phyloP scores from a whole-genome alignment of 2,797 vertebrate species.

The Fratercula arctica region DNA sequence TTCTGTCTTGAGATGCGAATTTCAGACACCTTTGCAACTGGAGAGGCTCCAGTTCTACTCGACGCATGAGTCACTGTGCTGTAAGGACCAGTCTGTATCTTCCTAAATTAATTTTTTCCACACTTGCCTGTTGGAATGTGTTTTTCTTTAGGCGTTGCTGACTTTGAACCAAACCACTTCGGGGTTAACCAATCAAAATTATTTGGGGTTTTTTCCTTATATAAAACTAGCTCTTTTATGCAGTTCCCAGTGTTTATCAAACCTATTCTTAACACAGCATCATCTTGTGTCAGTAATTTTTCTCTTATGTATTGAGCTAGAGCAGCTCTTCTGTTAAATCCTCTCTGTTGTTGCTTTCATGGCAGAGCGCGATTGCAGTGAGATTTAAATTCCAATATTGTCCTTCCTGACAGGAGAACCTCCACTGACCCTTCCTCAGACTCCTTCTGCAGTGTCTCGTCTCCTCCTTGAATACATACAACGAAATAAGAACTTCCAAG shows the following conservation, averaged over 20 bases:
- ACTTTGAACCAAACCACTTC: neutral
- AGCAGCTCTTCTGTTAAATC: neutral
- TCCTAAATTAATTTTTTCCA: neutral
- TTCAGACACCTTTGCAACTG: neutral
- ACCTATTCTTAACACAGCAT: neutral
- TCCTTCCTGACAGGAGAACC: neutral
- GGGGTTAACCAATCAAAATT: neutral
- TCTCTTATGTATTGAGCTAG: neutral
- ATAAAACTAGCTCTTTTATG: neutral
- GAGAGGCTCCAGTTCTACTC: neutral
- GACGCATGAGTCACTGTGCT: rapidly evolving
- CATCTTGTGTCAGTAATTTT: neutral
- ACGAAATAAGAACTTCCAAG: neutral
- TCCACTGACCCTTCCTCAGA: neutral
- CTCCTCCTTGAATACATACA: neutral
- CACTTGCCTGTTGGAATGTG: rapidly evolving
- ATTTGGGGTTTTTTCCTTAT: neutral
- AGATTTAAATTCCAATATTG: neutral
- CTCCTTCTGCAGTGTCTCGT: neutral
- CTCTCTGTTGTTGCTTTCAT: neutral
- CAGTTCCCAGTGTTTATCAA: neutral
- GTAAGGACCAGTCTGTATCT: neutral
- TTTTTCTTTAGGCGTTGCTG: rapidly evolving
- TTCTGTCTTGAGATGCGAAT: neutral
- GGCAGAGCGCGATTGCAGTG: rapidly evolving